These are phyloP conservation scores for Puntigrus tetrazona DNA, from an alignment of 2,113 vertebrate genomes.

Conservation along the genomic window DNA sequence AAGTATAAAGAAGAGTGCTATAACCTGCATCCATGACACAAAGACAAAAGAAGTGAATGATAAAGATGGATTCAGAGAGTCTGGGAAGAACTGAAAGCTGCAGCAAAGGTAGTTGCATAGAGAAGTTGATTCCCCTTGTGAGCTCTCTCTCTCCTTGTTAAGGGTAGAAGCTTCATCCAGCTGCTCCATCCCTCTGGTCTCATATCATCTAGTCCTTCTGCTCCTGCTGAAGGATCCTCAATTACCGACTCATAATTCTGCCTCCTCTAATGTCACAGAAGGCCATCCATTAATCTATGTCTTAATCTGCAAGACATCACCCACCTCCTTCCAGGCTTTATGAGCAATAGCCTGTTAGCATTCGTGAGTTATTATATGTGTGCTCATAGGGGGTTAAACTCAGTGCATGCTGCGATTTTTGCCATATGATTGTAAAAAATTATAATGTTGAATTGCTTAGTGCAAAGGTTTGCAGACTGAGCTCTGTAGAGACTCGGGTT, in stretches of 20 bases:
- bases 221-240: slow-evolving; percentile 31
- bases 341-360: background rate
- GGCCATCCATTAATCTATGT: slow-evolving; percentile 20
- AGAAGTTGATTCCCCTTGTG: slow-evolving; percentile 27
- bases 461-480: background rate
- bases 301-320: slow-evolving; percentile 31
- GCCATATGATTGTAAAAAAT: slow-evolving; percentile 10
- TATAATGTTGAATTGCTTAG: background rate
- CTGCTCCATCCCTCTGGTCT: slow-evolving; percentile 11
- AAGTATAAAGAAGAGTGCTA: slow-evolving; percentile 36
- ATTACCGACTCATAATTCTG: slow-evolving; percentile 12
- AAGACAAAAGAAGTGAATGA: slow-evolving; percentile 31
- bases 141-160: slow-evolving; percentile 44
- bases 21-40: slow-evolving; percentile 32
- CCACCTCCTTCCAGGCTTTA: slow-evolving; percentile 6
- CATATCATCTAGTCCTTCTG: slow-evolving; percentile 26
- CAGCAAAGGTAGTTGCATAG: slow-evolving; percentile 39
- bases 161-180: slow-evolving; percentile 31
- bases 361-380: background rate
- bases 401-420: background rate
- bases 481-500: background rate
- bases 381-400: background rate
- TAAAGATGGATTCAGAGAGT: background rate
- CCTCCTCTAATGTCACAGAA: slow-evolving; percentile 33
- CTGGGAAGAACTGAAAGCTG: slow-evolving; percentile 19